Percentiles rank a stretch among this genome's conserved stretches.
Evolutionary conservation across 30 jellyfish, hydroid and myxozoan genomes (phyloP).

Genomic region (Aurelia aurita complex sp. Pacific): DNA sequence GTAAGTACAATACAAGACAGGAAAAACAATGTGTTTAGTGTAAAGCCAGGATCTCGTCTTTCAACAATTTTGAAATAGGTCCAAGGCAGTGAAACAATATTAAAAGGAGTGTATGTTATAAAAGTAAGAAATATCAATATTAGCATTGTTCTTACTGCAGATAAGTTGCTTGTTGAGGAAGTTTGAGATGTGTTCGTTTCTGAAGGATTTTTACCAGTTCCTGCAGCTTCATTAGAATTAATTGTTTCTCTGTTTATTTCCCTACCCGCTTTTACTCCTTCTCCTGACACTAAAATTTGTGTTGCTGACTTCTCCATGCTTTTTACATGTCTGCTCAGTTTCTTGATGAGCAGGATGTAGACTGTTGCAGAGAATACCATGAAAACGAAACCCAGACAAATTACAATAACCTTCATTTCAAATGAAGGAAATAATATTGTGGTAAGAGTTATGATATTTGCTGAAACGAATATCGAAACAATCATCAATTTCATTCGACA

Average conservation of each 20-base stretch:
- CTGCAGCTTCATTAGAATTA: no score
- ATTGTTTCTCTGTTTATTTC: no score
- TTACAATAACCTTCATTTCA: background rate
- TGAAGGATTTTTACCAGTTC: no score
- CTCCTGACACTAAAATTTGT: no score
- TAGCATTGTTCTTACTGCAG: conserved; percentile 57
- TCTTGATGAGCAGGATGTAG: no score
- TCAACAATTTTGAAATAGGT: conserved; percentile 6
- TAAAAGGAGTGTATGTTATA: conserved; percentile 30
- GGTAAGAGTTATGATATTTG: no score
- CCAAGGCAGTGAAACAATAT: conserved; percentile 27
- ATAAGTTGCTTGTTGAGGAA: conserved; percentile 18
- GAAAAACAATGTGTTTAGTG: background rate
- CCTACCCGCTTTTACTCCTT: no score
- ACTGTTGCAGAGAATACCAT: no score
- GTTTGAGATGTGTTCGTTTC: no score
- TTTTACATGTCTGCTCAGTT: no score
- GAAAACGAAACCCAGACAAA: background rate
- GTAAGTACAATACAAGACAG: conserved; percentile 7
- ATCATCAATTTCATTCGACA: conserved; percentile 36
- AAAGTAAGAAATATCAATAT: conserved; percentile 25
- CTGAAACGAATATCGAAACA: no score
- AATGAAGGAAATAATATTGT: background rate
- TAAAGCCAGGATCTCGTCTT: conserved; percentile 1
- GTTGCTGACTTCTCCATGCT: no score